Evolutionary conservation across 2,888 invertebrate genomes (phyloP).

Genomic region (Mallateleia sp.): DNA sequence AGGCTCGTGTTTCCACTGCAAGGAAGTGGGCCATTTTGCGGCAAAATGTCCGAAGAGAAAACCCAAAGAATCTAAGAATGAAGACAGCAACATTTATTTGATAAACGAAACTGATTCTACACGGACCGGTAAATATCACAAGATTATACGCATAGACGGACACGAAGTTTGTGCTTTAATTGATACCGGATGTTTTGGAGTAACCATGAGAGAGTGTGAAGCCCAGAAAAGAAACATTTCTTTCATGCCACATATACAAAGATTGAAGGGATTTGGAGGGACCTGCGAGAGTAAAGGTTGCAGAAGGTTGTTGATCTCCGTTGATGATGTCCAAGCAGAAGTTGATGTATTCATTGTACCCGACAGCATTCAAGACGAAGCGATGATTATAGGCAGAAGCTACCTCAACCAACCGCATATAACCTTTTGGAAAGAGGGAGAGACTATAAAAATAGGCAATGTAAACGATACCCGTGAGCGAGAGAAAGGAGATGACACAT

Average conservation of each 20-base stretch:
- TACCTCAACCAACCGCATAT: not conserved
- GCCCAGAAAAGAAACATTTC: not conserved
- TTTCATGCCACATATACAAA: not conserved
- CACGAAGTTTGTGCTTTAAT: slow-evolving; percentile 2
- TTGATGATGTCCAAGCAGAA: not conserved
- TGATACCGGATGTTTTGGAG: slow-evolving; percentile 33
- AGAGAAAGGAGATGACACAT: too few species aligned
- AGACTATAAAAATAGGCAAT: too few species aligned
- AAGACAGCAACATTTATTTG: not conserved
- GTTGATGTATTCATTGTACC: not conserved
- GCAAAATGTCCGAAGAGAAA: slow-evolving; percentile 5
- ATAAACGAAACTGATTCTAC: not conserved
- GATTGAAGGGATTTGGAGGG: slow-evolving; percentile 23
- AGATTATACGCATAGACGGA: slow-evolving; percentile 1
- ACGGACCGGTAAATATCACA: not conserved
- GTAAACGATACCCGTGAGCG: too few species aligned
- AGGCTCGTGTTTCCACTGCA: slow-evolving; percentile 3
- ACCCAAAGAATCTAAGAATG: not conserved
- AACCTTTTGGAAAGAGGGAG: not conserved
- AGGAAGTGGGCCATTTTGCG: slow-evolving; percentile 20
- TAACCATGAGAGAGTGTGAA: slow-evolving; percentile 26
- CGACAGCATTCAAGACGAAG: not conserved
- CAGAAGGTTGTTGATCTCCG: not conserved
- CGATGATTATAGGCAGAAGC: not conserved
- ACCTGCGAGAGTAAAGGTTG: not conserved